Percentiles rank a stretch among this genome's conserved stretches.
Evolutionary conservation across 2,797 vertebrate genomes (phyloP).

Genomic region (Selene dorsalis): DNA sequence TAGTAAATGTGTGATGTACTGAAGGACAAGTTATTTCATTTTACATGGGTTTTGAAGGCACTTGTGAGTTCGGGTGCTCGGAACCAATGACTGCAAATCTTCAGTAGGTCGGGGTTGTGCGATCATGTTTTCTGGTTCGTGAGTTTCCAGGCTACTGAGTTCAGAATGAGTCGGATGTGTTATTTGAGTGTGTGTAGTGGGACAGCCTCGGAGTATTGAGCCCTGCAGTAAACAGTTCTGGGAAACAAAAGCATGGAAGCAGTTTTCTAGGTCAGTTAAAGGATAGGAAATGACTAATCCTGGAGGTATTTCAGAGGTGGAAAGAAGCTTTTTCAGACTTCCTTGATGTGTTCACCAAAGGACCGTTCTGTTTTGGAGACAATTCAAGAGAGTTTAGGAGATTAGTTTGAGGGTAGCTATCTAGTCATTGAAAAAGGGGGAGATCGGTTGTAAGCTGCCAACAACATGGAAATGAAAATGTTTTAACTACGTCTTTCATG

Average conservation of each 20-base stretch:
- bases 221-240: conserved; percentile 55
- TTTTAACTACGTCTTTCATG: conserved; percentile 16
- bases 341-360: conserved; percentile 59
- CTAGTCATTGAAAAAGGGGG: conserved; percentile 42
- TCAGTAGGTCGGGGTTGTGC: conserved; percentile 57
- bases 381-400: conserved; percentile 45
- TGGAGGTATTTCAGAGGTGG: conserved; percentile 66
- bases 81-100: conserved; percentile 40
- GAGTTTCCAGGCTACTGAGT: conserved; percentile 57
- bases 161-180: conserved; percentile 39
- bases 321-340: conserved; percentile 47
- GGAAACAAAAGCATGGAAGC: conserved; percentile 59
- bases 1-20: conserved; percentile 15
- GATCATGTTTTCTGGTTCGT: conserved; percentile 66
- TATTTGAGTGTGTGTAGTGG: conserved; percentile 38
- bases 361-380: conserved; percentile 40
- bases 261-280: conserved; percentile 76
- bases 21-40: conserved; percentile 18
- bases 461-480: conserved; percentile 1
- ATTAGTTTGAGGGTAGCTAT: conserved; percentile 26
- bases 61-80: conserved; percentile 17
- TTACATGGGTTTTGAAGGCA: conserved; percentile 30
- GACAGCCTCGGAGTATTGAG: conserved; percentile 45
- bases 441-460: conserved; percentile 15
- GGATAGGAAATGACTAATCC: conserved; percentile 61